Base-by-base conservation (phyloP, 2,797 vertebrate genomes). In the Tarsius wallacei region DNA sequence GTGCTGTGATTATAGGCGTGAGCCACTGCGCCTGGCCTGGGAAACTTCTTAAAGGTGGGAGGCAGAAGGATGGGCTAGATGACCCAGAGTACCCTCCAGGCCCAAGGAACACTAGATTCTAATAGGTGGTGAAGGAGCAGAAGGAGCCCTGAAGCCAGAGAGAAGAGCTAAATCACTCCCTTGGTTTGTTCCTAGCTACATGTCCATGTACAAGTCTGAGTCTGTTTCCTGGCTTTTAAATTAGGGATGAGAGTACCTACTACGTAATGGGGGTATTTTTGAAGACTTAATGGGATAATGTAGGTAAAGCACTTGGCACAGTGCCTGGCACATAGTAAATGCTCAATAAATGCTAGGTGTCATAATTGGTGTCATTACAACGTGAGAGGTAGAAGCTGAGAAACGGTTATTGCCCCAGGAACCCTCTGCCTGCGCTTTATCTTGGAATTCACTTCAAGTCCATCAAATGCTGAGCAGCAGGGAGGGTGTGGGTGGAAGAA, bases 401-500 rank as follows among this genome's bases (percentile, higher is more conserved):
- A 73, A 89, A 22, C 6, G 0, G 71, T 17, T 36, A 55, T 49
- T 59, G 36, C 94, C 86, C 74, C 70, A 92, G 77, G 77, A 96
- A 55, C 47, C 66, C 53, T 88, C 47, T 76, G 85, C 66, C 64
- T 85, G 70, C 51, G 47, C 93, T 93, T 92, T 90, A 42, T 63
- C 68, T 22, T 19, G 53, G 71, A 85, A 83, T 68, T 87, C 59
- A 5, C 61, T 90, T 81, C 63, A 63, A 85, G 89, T 66, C 90
- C 78, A 88, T 96, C 84, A 83, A 91, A 92, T 26, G 51, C 87
- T 28, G 77, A 97, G 78, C 89, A 90, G 94, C 91, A 90, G 91
- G 96, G 95, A 96, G 91, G 80, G 77, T 73, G 88, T 89, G 73
- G 74, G 91, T 55, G 93, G 91, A 36, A 93, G 96, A 78, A 91